Conservation (phyloP, 1,140 invertebrate genomes). For the Archivesica marissinica region DNA sequence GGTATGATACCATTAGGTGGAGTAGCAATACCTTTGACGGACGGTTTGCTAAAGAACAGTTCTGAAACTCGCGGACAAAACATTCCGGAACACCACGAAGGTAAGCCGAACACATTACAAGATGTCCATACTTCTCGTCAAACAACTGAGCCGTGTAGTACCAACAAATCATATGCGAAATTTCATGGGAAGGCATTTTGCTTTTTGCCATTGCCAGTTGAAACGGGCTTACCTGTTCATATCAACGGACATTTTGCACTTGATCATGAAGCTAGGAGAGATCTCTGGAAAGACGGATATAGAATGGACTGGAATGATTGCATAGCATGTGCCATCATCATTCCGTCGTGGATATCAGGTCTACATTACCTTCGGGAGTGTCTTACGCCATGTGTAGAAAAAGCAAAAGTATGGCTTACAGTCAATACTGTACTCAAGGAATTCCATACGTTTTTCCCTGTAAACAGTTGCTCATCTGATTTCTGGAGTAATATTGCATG, state of each 20-base stretch:
- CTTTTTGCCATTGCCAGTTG: slow-evolving; percentile 79
- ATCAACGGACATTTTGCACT: slow-evolving; percentile 82
- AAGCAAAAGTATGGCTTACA: neutral
- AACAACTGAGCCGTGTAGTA: no score
- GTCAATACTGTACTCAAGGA: neutral
- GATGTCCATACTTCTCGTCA: no score
- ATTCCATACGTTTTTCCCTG: slow-evolving; percentile 59
- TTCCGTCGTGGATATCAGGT: slow-evolving; percentile 69
- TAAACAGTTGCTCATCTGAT: neutral
- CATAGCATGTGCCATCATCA: slow-evolving; percentile 63
- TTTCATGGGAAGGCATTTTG: slow-evolving; percentile 71
- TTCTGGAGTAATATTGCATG: slow-evolving; percentile 46
- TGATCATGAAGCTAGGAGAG: slow-evolving; percentile 79
- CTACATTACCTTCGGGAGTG: slow-evolving; percentile 44
- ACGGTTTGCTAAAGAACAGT: slow-evolving; percentile 64
- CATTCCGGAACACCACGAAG: no score
- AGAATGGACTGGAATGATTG: slow-evolving; percentile 49
- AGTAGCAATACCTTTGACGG: slow-evolving; percentile 66
- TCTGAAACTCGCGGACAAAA: no score
- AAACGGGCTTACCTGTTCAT: slow-evolving; percentile 78
- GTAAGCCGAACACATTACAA: no score
- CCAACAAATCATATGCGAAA: slow-evolving; percentile 62
- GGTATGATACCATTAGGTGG: slow-evolving; percentile 75
- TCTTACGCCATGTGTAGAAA: neutral
- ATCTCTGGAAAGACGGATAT: slow-evolving; percentile 72